Conservation (phyloP, 2,797 vertebrate species). For the Hippocampus kuda region DNA sequence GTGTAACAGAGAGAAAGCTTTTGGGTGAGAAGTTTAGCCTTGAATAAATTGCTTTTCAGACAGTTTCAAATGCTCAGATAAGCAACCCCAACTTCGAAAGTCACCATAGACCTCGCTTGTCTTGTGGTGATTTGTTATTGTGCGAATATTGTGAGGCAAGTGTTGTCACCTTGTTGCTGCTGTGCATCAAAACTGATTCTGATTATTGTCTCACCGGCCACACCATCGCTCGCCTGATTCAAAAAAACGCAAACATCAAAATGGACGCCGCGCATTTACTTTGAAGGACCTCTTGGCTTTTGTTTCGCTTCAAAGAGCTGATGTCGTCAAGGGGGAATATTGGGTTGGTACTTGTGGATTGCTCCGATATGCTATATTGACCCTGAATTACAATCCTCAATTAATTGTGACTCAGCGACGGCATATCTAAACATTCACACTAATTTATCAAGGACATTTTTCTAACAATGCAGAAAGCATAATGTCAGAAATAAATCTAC, state of each 20-base stretch:
- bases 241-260: not conserved
- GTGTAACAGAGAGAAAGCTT: not conserved
- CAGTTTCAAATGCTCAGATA: constrained; percentile 19
- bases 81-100: constrained; percentile 3
- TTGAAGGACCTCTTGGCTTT: not conserved
- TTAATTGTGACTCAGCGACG: not conserved
- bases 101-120: not conserved
- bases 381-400: not conserved
- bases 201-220: not conserved
- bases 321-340: not conserved
- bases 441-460: not conserved
- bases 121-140: not conserved
- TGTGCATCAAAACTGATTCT: not conserved
- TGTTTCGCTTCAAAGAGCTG: not conserved
- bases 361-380: not conserved
- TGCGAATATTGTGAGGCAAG: not conserved
- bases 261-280: not conserved
- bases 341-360: not conserved
- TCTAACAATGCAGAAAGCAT: not conserved
- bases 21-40: constrained; percentile 14
- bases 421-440: not conserved
- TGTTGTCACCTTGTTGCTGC: not conserved
- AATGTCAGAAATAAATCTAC: not conserved
- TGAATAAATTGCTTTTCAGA: constrained; percentile 26
- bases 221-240: not conserved